phyloP scores from a whole-genome alignment of 2,113 vertebrate genomes.

The Dasypus novemcinctus region DNA sequence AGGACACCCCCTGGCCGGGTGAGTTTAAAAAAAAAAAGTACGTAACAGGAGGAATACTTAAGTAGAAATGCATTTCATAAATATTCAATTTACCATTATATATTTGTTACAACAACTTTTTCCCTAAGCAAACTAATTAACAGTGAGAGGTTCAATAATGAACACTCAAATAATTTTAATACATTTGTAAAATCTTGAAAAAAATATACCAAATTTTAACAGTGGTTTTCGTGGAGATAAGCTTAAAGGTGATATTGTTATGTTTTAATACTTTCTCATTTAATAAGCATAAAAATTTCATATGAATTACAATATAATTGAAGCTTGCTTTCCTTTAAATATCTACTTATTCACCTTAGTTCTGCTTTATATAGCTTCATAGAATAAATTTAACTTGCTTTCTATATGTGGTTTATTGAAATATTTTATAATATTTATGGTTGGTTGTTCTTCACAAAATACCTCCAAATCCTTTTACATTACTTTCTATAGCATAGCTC shows the following conservation, averaged over 20 bases:
- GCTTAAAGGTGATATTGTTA: background rate
- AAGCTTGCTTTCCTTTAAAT: background rate
- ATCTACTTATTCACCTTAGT: background rate
- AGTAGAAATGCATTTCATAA: conserved; percentile 1
- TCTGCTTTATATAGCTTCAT: background rate
- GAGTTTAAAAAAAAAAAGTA: background rate
- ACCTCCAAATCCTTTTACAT: background rate
- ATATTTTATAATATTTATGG: background rate
- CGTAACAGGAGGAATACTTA: background rate
- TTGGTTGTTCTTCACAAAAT: background rate
- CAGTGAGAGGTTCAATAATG: background rate
- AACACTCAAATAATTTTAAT: background rate
- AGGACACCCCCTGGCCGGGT: background rate
- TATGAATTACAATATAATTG: background rate
- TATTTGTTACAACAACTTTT: background rate
- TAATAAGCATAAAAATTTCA: background rate
- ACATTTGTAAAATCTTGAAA: background rate
- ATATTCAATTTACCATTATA: background rate
- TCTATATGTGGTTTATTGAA: background rate
- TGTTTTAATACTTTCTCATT: conserved; percentile 31
- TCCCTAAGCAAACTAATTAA: background rate
- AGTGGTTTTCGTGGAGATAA: background rate
- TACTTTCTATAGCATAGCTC: background rate
- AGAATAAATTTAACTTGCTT: conserved; percentile 39
- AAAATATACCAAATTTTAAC: background rate